phyloP scores from a whole-genome alignment of 2,113 vertebrate species.

The Centrocercus urophasianus region DNA sequence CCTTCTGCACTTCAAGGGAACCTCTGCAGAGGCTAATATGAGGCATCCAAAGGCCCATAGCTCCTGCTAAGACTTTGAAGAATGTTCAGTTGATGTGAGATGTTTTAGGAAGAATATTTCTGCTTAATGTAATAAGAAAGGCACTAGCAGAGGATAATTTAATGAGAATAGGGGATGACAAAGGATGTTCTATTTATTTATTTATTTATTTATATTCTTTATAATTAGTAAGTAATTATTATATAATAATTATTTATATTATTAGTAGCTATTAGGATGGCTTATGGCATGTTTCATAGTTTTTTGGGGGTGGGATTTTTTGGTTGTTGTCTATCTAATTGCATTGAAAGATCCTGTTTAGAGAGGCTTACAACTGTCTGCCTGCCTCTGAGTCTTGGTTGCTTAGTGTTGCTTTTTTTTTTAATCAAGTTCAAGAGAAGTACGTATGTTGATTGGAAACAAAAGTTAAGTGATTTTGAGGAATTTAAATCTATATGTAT shows the following conservation, averaged over 20 bases:
- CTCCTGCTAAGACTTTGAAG: rapidly evolving
- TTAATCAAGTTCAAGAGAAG: background rate
- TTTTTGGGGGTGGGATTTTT: background rate
- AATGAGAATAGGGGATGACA: background rate
- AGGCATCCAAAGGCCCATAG: background rate
- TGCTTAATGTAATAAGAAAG: background rate
- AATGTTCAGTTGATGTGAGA: background rate
- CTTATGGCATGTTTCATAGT: background rate
- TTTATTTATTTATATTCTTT: too few relatives aligned
- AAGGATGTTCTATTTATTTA: background rate
- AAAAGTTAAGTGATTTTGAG: background rate
- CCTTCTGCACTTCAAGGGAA: background rate
- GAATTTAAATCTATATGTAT: background rate
- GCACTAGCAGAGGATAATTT: background rate
- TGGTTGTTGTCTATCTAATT: background rate
- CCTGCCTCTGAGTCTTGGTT: background rate
- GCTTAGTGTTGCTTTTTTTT: background rate
- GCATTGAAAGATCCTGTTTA: background rate
- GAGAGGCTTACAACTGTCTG: background rate
- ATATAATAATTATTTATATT: background rate
- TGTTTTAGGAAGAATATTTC: background rate
- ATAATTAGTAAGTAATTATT: too few relatives aligned
- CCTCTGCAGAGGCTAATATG: background rate
- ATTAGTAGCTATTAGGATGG: background rate
- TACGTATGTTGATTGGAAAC: background rate